Evolutionary conservation across 2,113 vertebrate genomes (phyloP).

Genomic region (Panthera leo): DNA sequence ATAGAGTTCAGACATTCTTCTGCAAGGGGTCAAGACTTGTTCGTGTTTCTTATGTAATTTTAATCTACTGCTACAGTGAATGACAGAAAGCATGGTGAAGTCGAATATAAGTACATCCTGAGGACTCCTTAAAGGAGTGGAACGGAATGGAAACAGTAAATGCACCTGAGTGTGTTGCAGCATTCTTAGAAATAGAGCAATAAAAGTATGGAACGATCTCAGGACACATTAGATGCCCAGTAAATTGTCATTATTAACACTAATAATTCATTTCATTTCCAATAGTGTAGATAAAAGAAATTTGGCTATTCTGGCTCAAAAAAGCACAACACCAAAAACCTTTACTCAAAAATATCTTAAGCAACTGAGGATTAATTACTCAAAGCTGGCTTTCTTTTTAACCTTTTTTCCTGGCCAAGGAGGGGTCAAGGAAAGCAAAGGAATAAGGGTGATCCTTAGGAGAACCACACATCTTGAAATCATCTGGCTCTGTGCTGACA

Average conservation of each 20-base stretch:
- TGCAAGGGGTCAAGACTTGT: not conserved
- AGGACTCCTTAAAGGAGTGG: not conserved
- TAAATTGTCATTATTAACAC: not conserved
- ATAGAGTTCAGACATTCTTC: not conserved
- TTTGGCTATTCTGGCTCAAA: not conserved
- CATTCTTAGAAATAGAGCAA: not conserved
- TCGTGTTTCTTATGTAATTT: not conserved
- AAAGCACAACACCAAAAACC: not conserved
- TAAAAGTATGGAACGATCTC: not conserved
- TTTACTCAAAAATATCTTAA: not conserved
- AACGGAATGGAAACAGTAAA: not conserved
- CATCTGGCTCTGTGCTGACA: too few species aligned
- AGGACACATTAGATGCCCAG: not conserved
- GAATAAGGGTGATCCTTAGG: not conserved
- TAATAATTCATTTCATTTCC: constrained; percentile 11
- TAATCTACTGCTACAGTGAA: not conserved
- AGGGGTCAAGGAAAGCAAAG: not conserved
- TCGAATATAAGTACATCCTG: not conserved
- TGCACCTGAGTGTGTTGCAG: not conserved
- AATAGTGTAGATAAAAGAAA: not conserved
- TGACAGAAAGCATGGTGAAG: not conserved
- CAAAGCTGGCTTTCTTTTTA: not conserved
- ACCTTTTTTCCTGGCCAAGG: not conserved
- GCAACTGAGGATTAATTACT: not conserved
- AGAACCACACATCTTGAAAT: not conserved